Base-by-base conservation (phyloP, 2,888 invertebrate species). In the Cantharis rufa region DNA sequence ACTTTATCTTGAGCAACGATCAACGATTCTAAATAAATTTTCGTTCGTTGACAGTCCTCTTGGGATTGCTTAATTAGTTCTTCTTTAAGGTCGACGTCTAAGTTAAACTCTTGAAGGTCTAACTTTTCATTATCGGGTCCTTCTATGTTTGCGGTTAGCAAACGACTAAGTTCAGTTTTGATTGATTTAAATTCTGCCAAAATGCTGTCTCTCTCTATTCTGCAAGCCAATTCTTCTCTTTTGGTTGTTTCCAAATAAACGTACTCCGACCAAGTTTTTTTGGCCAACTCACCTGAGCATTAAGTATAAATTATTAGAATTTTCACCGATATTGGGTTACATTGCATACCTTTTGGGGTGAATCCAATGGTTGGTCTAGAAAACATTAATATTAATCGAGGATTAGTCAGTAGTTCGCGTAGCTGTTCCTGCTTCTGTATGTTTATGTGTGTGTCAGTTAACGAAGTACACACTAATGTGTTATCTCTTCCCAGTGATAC, bases 21-120 rank as follows among this genome's bases (percentile, higher is more conserved):
- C 48, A 89, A 86, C 9, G 90, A 89, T 81, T 91, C 91, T 1
- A 92, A 88, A 78, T 90, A 85, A n/a, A 88, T 81, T 1, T 90
- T 90, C 2, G 90, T 88, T n/a, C 89, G 87, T 81, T 92, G 91
- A n/a, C 92, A 90, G 70, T 91, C 89, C 64, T 89, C 89, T 69
- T 89, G 90, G 4, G 90, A 83, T 5, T 84, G 62, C 62, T 78
- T 69, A 28, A 84, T 84, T 72, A 83, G 84, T 71, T 91, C 90
- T 62, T 90, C 89, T 75, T 84, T 86, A 10, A 88, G 86, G 61
- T 89, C 88, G 0, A 88, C 85, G 81, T 94, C 91, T 76, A 93
- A 83, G 84, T 92, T 91, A 85, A 93, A 94, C 79, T 90, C 91
- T 0, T 90, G 86, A 7, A 93, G 83, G 1, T 92, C 91, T 3